These are phyloP conservation scores for Perithous albicinctus DNA, from an alignment of 2,888 invertebrate species.

Conservation along the genomic window DNA sequence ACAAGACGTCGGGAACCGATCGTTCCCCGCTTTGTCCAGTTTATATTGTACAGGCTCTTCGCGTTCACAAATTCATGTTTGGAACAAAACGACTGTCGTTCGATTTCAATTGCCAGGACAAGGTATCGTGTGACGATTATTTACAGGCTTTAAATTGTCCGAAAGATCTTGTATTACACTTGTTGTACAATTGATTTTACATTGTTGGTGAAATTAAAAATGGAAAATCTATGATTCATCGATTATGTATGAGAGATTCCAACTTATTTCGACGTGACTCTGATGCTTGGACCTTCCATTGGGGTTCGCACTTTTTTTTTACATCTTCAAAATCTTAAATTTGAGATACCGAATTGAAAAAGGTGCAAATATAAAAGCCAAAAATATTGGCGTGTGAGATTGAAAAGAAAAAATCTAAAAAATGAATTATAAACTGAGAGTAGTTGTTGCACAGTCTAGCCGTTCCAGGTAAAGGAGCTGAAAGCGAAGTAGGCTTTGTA, in stretches of 20 bases:
- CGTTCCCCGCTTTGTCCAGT: background rate
- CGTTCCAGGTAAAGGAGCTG: conserved; percentile 46
- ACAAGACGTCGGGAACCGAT: background rate
- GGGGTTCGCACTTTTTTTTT: too few species aligned
- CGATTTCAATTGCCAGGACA: background rate
- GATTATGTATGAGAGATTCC: too few species aligned
- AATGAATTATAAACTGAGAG: background rate
- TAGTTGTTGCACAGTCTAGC: background rate
- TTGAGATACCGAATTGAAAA: too few species aligned
- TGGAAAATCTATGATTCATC: too few species aligned
- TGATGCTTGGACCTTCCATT: too few species aligned
- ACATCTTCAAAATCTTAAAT: too few species aligned
- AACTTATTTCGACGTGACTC: too few species aligned
- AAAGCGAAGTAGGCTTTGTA: conserved; percentile 54
- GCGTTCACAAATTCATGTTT: background rate
- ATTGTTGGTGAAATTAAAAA: background rate
- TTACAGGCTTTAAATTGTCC: background rate
- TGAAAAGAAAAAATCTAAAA: background rate
- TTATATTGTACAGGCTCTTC: background rate
- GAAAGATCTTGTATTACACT: background rate
- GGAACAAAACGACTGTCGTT: background rate
- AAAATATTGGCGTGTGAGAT: background rate
- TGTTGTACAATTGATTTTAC: background rate
- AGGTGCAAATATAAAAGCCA: too few species aligned
- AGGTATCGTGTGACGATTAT: background rate